These are phyloP conservation scores for Caenorhabditis plicata DNA, from an alignment of 2,888 invertebrate genomes.

Conservation along the genomic window DNA sequence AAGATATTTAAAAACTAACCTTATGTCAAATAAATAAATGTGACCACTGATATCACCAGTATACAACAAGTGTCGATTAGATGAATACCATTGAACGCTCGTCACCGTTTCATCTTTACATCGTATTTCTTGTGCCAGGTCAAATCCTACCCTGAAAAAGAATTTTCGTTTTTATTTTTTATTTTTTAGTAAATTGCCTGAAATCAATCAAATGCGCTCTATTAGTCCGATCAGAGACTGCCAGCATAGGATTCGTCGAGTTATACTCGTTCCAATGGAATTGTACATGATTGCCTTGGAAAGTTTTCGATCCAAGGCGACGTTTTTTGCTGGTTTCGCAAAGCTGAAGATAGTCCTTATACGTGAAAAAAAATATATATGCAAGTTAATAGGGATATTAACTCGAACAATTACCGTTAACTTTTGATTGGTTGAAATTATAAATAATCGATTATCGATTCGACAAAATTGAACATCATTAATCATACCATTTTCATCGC, in stretches of 20 bases:
- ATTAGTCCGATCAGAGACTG: slow-evolving; percentile 13
- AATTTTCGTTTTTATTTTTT: no score
- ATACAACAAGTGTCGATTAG: neutral
- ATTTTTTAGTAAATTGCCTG: no score
- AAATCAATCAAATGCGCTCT: neutral
- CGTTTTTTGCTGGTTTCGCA: slow-evolving; percentile 10
- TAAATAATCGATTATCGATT: slow-evolving; percentile 1
- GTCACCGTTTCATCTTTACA: neutral
- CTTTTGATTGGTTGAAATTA: slow-evolving; percentile 9
- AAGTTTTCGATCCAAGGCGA: neutral
- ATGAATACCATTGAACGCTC: neutral
- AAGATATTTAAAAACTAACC: no score
- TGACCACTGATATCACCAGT: neutral
- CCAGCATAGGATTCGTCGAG: slow-evolving; percentile 17
- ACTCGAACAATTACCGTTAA: no score
- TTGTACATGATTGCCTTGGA: slow-evolving; percentile 7
- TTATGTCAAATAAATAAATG: neutral
- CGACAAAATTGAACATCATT: neutral
- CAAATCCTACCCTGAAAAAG: neutral
- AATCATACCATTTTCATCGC: neutral
- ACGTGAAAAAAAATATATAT: no score
- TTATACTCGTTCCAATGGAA: slow-evolving; percentile 34
- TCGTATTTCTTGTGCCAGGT: neutral
- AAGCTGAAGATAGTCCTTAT: no score
- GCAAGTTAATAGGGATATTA: no score